A percentile compares a stretch with the other conserved stretches of the same genome.
Conservation (phyloP, 2,113 vertebrate genomes). For the Apeltes quadracus region DNA sequence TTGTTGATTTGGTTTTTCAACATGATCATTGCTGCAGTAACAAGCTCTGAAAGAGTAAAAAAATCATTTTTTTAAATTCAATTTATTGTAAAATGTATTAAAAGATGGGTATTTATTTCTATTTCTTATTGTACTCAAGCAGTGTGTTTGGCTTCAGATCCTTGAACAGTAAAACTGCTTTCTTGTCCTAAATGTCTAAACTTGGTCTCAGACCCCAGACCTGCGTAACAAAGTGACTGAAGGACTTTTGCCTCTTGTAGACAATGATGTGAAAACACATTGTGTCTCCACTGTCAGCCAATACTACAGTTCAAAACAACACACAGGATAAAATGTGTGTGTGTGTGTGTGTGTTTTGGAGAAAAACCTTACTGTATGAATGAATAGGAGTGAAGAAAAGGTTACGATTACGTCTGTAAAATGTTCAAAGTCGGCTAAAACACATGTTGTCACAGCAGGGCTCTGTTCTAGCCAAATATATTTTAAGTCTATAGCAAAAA, state of each 20-base stretch:
- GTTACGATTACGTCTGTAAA: constrained; percentile 25
- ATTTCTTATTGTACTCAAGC: neutral
- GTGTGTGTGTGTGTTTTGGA: constrained; percentile 14
- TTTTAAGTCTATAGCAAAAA: constrained; percentile 52
- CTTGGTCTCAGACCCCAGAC: constrained; percentile 23
- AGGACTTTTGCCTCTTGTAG: constrained; percentile 50
- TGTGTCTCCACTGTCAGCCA: constrained; percentile 30
- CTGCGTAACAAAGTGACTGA: constrained; percentile 26
- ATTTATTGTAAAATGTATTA: neutral
- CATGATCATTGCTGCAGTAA: constrained; percentile 30
- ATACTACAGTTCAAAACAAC: constrained; percentile 31
- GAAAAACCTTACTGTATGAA: neutral
- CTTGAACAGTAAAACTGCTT: constrained; percentile 12
- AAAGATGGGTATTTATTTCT: neutral
- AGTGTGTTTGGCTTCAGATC: constrained; percentile 12
- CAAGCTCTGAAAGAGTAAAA: constrained; percentile 10
- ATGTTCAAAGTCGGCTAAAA: constrained; percentile 39
- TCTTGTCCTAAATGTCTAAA: constrained; percentile 18
- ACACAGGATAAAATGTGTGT: constrained; percentile 14
- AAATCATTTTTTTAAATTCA: neutral
- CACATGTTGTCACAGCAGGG: constrained; percentile 51
- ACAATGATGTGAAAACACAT: constrained; percentile 25
- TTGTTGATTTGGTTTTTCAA: constrained; percentile 22
- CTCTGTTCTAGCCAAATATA: constrained; percentile 48
- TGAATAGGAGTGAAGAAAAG: constrained; percentile 15